Base-by-base conservation (phyloP, 2,797 vertebrate genomes). In the Thaleichthys pacificus region DNA sequence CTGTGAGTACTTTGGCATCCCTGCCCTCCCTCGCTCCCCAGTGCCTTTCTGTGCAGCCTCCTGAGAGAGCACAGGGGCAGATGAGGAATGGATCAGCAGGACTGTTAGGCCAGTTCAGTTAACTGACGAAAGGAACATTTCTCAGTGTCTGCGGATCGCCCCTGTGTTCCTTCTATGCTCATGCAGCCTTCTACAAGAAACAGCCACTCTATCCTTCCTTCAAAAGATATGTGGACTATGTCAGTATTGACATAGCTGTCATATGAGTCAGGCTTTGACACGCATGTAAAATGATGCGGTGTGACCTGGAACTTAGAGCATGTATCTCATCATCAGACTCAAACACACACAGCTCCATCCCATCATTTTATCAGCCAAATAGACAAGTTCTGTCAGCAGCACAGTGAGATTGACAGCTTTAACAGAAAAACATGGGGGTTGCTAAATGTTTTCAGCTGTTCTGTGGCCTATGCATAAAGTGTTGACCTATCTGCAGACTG, bases 391-490 rank as follows among this genome's bases (percentile, higher is more conserved):
- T 65, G 69, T 76, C 69, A 74, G 61, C 68, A 70, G 61, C 73
- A 77, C 72, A 35, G 75, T 75, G 68, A 79, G 85, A 85, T 64
- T 79, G 86, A 84, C 84, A 83, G 78, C 61, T 80, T 83, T 81
- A 73, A 80, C 65, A 82, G 78, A 83, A 83, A 85, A 82, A 66
- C 76, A 57, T 70, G 72, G 75, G 84, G 60, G 77, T 79, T 84
- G 83, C 77, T 90, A 89, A 93, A 92, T 86, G 83, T 90, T 90
- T 89, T 86, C 91, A 92, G 91, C 84, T 92, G 88, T 82, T 77
- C 82, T 82, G 79, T 83, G 78, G 82, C 76, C 82, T 71, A 79
- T 75, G 83, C 78, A 81, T 62, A 77, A 86, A 82, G 84, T 83
- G 71, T 76, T 87, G 80, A 81, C 81, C 77, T 82, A 72, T 78